Conservation (phyloP, 2,888 invertebrate species). For the Erannis defoliaria region DNA sequence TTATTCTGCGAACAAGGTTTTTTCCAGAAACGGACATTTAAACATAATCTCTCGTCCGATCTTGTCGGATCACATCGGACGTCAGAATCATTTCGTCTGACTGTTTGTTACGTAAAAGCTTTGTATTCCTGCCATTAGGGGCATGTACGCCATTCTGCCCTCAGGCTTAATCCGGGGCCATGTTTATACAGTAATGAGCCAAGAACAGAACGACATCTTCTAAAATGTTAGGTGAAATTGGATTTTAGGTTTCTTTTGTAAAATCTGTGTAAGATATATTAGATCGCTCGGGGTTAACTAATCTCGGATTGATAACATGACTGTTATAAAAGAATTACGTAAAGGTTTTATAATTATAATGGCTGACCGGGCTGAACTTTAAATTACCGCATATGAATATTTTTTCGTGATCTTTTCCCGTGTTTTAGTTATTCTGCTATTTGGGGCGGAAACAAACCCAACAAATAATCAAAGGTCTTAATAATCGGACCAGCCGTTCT, state of each 20-base stretch:
- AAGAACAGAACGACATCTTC: constrained; percentile 33
- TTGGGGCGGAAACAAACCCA: too few species aligned
- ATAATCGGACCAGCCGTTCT: too few species aligned
- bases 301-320: neutral
- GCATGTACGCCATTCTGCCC: constrained; percentile 39
- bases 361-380: too few species aligned
- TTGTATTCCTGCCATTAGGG: constrained; percentile 39
- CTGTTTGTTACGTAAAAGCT: constrained; percentile 42
- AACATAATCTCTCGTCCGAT: constrained; percentile 30
- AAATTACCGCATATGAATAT: too few species aligned
- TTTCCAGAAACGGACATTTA: constrained; percentile 20
- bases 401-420: too few species aligned
- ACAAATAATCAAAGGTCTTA: too few species aligned
- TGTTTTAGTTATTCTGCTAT: too few species aligned
- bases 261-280: neutral
- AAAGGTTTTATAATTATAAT: too few species aligned
- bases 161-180: constrained; percentile 40
- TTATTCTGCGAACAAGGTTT: neutral
- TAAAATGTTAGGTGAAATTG: neutral
- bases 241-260: neutral
- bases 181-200: constrained; percentile 46
- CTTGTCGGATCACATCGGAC: constrained; percentile 30
- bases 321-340: too few species aligned
- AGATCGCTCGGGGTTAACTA: neutral
- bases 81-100: constrained; percentile 42